phyloP scores from a whole-genome alignment of 2,113 vertebrate genomes.

The Hylia prasina region DNA sequence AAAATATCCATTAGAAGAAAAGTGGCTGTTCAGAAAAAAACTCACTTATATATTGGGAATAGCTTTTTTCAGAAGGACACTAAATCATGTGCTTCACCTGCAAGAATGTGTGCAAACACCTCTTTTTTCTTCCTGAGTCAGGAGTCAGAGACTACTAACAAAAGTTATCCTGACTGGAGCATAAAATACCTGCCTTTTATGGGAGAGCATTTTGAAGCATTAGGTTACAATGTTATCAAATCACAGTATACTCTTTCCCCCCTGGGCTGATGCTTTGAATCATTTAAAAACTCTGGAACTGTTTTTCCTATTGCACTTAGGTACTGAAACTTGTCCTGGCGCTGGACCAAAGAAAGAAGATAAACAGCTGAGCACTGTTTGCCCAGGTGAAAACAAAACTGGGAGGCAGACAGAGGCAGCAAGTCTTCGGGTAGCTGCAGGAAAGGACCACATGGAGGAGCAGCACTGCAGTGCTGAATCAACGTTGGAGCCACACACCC shows the following conservation, averaged over 20 bases:
- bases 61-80: neutral
- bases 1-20: neutral
- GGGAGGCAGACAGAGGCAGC: neutral
- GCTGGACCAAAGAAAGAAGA: conserved; percentile 33
- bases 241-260: neutral
- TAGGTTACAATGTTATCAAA: conserved; percentile 22
- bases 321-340: conserved; percentile 59
- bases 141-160: neutral
- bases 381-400: neutral
- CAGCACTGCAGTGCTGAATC: conserved; percentile 46
- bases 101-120: neutral
- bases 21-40: neutral
- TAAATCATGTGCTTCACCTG: neutral
- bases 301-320: conserved; percentile 65
- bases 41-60: neutral
- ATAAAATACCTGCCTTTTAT: conserved; percentile 10
- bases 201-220: conserved; percentile 28
- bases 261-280: conserved; percentile 25
- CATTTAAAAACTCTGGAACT: conserved; percentile 51
- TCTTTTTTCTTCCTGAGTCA: neutral
- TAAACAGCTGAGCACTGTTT: neutral
- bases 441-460: conserved; percentile 65
- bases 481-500: conserved; percentile 51
- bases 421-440: neutral
- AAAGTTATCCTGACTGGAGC: neutral